These are phyloP conservation scores for Ctenodactylus gundi DNA, from an alignment of 2,113 vertebrate genomes.

Conservation along the genomic window DNA sequence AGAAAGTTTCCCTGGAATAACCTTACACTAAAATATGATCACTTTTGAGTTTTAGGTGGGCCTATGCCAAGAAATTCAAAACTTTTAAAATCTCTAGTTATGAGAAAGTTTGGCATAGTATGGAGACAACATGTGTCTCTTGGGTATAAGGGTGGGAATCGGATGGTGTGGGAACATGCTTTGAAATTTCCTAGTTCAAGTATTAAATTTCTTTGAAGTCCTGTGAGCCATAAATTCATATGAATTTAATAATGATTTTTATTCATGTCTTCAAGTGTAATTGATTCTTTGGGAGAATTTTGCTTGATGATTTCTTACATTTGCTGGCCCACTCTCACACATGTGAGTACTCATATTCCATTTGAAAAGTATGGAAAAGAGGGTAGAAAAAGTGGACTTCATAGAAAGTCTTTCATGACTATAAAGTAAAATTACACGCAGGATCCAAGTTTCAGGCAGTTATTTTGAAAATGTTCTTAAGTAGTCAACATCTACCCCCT, in stretches of 20 bases:
- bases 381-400: background rate
- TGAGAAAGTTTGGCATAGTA: background rate
- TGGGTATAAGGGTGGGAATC: too few relatives aligned
- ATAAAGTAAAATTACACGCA: background rate
- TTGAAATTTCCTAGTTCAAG: background rate
- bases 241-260: slow-evolving; percentile 7
- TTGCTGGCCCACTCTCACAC: background rate
- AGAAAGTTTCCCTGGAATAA: background rate
- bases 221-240: background rate
- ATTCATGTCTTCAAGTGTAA: slow-evolving; percentile 1
- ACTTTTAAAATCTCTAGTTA: background rate
- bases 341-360: background rate
- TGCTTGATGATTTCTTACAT: background rate
- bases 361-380: background rate
- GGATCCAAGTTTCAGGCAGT: background rate
- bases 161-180: background rate
- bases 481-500: background rate
- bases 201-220: slow-evolving; percentile 17
- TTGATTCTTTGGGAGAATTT: background rate
- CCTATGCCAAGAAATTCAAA: background rate
- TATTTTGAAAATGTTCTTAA: background rate
- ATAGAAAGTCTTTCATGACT: slow-evolving; percentile 3
- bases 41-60: background rate
- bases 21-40: background rate
- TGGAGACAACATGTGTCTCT: background rate